Conservation (phyloP, 2,113 vertebrate species). For the Micromys minutus region DNA sequence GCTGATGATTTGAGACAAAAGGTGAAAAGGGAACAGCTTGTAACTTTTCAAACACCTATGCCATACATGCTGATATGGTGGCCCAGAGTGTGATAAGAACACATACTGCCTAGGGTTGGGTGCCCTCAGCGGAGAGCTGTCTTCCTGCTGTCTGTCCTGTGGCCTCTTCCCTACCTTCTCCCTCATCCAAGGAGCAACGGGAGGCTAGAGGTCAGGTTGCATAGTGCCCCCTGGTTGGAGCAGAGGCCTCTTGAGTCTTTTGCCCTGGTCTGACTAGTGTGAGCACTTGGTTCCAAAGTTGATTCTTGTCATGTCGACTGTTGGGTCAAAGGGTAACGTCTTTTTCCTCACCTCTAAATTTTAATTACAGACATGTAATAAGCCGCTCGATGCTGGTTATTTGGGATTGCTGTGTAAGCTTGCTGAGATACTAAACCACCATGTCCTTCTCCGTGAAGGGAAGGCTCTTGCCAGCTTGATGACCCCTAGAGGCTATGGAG, state of each 20-base stretch:
- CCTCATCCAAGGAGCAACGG: background rate
- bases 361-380: background rate
- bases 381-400: background rate
- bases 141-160: too few relatives aligned
- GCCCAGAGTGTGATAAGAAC: background rate
- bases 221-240: background rate
- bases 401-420: constrained; percentile 39
- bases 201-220: background rate
- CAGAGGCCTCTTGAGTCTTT: background rate
- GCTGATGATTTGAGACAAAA: background rate
- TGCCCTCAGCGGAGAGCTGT: background rate
- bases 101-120: fast-evolving
- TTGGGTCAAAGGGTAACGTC: background rate
- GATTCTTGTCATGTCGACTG: background rate
- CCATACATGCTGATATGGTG: background rate
- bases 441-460: background rate
- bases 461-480: background rate
- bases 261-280: background rate
- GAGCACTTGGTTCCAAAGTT: background rate
- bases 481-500: background rate
- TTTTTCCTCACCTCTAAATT: constrained; percentile 18
- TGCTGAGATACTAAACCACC: background rate
- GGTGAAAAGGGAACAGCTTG: background rate
- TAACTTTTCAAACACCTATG: background rate
- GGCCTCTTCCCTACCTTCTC: too few relatives aligned